A percentile compares a stretch with the other conserved stretches of the same genome.
Conservation (phyloP, 1,140 invertebrate genomes). For the Microvelia longipes region DNA sequence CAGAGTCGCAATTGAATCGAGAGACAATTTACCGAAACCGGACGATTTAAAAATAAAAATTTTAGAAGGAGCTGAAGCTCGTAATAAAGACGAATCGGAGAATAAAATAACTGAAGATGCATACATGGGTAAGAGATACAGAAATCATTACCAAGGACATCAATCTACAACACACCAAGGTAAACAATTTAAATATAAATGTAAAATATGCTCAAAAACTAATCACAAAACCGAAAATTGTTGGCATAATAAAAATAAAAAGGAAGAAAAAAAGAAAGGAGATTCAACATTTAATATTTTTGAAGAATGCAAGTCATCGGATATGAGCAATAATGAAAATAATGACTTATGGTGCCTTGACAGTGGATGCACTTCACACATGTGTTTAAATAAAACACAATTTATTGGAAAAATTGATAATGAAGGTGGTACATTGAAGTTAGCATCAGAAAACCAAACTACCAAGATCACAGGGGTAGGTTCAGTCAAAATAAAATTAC, state of each 20-base stretch:
- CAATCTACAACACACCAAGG: no score
- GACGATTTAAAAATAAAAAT: constrained; percentile 25
- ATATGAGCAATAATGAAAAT: not conserved
- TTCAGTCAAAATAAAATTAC: not conserved
- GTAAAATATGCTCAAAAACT: not conserved
- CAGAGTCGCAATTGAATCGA: no score
- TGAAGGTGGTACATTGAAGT: not conserved
- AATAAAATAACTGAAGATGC: no score
- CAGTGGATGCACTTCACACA: constrained; percentile 14
- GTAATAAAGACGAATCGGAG: no score
- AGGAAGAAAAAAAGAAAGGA: not conserved
- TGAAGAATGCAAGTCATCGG: no score
- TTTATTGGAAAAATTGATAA: not conserved
- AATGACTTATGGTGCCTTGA: constrained; percentile 29
- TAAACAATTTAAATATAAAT: not conserved
- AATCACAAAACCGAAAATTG: not conserved
- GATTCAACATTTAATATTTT: no score
- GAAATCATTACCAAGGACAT: no score
- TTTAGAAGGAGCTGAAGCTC: constrained; percentile 16
- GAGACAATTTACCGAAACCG: constrained; percentile 20
- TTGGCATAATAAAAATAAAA: not conserved
- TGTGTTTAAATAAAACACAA: not conserved
- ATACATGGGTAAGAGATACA: no score
- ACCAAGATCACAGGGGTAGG: not conserved
- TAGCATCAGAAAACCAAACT: not conserved